Base-by-base conservation (phyloP, 2,888 invertebrate genomes). In the Amphipyra tragopoginis region DNA sequence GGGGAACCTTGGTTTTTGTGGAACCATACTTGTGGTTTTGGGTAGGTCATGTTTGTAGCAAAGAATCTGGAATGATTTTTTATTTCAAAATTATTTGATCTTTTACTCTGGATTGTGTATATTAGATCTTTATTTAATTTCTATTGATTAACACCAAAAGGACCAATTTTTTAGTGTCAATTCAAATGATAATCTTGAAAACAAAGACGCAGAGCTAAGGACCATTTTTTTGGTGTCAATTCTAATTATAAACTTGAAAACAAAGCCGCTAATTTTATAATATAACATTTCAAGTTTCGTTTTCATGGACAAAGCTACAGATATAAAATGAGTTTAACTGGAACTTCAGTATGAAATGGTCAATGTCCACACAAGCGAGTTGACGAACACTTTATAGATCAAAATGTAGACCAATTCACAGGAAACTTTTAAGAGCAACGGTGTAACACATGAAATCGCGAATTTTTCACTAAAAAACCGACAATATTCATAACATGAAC, bases 1-100 rank as follows among this genome's bases (percentile, higher is more conserved):
- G 29, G 77, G 73, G 80, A 85, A 79, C 88, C 90, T 92, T 88
- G 88, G 86, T 92, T 93, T 93, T 93, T 93, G 89, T 86, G 65
- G 83, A 66, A 71, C 56, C 62, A 33, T 45, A 21, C 29, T 34
- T 45, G 51, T 51, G 39, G 45, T 63, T 72, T 68, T 65, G 65
- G 75, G 58, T 77, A 73, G 67, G 66, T 75, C 67, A 59, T 61
- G 60, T 72, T 49, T 63, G 36, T 55, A 11, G 38, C 38, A 38
- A 54, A 29, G 33, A 15, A 44, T 44, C 42, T 60, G 1, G 13
- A 29, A 43, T 26, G 10, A 21, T 69, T 48, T 40, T 60, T 47
- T 53, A 29, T 21, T 40, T 2, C 9, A 29, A 21, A 29, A 29
- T 29, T 29, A 29, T 7, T 29, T 29, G 29, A 29, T 29, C 7